phyloP scores from a whole-genome alignment of 1,140 invertebrate species.

The Orchestia grillus region DNA sequence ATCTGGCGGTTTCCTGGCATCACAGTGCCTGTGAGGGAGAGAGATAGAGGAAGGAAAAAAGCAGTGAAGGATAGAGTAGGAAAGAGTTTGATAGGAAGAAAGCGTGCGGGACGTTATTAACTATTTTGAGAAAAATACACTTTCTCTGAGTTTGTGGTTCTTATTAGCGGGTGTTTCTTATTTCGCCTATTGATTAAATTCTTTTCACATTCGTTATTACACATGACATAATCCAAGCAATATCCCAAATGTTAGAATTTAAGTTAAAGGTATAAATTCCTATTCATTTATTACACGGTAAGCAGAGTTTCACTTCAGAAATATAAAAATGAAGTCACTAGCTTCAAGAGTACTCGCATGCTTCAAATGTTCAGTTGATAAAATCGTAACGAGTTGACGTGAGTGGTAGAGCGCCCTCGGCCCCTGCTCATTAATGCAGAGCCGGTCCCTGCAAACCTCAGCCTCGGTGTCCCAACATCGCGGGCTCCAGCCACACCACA shows the following conservation, averaged over 20 bases:
- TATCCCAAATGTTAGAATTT: neutral
- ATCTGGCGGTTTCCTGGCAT: neutral
- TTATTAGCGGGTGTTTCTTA: neutral
- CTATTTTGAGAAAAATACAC: neutral
- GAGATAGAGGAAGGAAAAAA: neutral
- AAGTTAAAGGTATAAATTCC: too few relatives aligned
- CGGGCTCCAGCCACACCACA: neutral
- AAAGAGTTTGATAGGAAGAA: neutral
- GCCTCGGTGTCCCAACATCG: too few relatives aligned
- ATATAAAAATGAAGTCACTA: too few relatives aligned
- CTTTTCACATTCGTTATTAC: neutral
- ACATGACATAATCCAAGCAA: neutral
- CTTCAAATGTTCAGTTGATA: too few relatives aligned
- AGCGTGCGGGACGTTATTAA: neutral
- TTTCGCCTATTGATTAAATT: neutral
- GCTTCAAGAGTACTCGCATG: too few relatives aligned
- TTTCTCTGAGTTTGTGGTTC: neutral
- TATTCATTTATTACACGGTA: too few relatives aligned
- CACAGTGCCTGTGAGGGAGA: neutral
- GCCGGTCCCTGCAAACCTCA: too few relatives aligned
- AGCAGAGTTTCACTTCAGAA: too few relatives aligned
- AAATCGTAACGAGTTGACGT: too few relatives aligned
- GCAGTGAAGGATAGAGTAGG: too few relatives aligned
- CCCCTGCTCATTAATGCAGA: too few relatives aligned
- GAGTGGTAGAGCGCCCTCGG: too few relatives aligned